Base-by-base conservation (phyloP, 2,797 vertebrate species). In the Microctenopoma lineatum region DNA sequence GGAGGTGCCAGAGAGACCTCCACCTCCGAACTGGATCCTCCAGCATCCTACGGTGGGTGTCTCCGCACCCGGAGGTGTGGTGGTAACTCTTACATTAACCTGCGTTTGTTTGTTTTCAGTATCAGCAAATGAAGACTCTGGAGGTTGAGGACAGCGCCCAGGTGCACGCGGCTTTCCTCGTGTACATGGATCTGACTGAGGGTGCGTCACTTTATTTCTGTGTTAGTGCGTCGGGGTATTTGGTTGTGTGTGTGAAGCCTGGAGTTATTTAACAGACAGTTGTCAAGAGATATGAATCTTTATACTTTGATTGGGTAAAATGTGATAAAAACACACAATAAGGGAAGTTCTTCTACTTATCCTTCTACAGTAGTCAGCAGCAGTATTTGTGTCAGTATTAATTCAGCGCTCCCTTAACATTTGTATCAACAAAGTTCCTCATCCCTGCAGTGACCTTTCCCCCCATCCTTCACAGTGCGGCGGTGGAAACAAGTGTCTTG, bases 121-220 rank as follows among this genome's bases (percentile, higher is more conserved):
- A 96, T 64, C 92, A 90, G 66, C 92, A 95, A 54, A 95, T 99
- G 94, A 93, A 96, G 92, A 88, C 87, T 13, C 90, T 98, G 51
- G 93, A 95, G 58, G 83, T 95, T 0, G 95, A 81, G 16, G 96
- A 99, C 84, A 90, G 91, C 25, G 83, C 91, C 42, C 95, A 97
- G 61, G 83, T 96, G 3, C 96, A 98, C 5, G 91, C 95, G 48
- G 96, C 98, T 0, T 98, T 98, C 85, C 88, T 99, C 36, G 97
- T 95, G 5, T 97, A 95, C 91, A 92, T 99, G 94, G 96, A 99
- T 79, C 94, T 99, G 13, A 76, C 94, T 41, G 93, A 94, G 46
- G 93, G 94, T 94, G 69, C 87, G 89, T 69, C 6, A 3, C 1
- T 13, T 26, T 1, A 21, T 16, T 26, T 26, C 4, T 15, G 57